Evolutionary conservation across 2,797 vertebrate genomes (phyloP).

Genomic region (Cyclura pinguis): DNA sequence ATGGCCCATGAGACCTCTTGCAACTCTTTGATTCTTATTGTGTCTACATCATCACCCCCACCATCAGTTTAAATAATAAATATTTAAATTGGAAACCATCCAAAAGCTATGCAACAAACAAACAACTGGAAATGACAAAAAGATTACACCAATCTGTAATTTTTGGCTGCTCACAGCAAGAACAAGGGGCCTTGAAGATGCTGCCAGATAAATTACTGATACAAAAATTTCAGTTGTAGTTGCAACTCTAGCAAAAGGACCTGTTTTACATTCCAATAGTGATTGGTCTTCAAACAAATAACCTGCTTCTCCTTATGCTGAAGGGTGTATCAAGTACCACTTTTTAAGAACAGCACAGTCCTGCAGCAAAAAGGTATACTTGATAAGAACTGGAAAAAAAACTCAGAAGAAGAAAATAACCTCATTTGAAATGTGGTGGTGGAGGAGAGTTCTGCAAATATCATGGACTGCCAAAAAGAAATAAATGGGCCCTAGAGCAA

Average conservation of each 20-base stretch:
- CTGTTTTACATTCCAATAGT: slow-evolving; percentile 19
- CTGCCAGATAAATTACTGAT: neutral
- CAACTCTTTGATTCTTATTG: no score
- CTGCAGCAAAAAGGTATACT: neutral
- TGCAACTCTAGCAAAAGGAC: slow-evolving; percentile 10
- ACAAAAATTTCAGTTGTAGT: neutral
- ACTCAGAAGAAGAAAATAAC: no score
- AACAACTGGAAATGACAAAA: neutral
- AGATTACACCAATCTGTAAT: neutral
- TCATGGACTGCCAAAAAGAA: no score
- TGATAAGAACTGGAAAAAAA: no score
- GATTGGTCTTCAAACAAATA: neutral
- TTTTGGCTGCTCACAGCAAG: neutral
- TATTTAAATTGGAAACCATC: neutral
- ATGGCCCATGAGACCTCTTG: no score
- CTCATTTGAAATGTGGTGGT: no score
- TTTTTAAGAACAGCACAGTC: neutral
- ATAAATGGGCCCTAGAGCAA: no score
- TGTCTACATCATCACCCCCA: no score
- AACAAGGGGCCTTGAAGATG: neutral
- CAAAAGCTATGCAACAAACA: neutral
- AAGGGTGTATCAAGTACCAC: slow-evolving; percentile 10
- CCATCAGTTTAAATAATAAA: neutral
- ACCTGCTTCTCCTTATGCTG: neutral
- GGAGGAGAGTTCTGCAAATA: no score